Conservation (phyloP, 2,797 vertebrate species). For the Rhinoraja longicauda region DNA sequence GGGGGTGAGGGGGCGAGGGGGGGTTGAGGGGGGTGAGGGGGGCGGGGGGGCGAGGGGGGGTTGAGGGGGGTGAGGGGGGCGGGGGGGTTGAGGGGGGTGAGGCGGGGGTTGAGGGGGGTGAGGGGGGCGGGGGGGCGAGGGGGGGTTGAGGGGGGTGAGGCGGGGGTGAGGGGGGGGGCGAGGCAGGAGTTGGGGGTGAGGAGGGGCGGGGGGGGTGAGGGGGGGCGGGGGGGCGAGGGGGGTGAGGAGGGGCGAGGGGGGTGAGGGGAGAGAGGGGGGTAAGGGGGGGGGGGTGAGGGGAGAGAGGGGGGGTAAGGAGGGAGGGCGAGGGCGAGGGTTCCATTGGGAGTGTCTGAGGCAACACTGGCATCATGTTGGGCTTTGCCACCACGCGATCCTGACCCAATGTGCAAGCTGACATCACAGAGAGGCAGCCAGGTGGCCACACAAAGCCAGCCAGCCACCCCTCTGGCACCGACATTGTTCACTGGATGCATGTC, state of each 20-base stretch:
- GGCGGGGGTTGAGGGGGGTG: too few relatives aligned
- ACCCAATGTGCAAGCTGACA: not conserved
- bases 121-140: too few relatives aligned
- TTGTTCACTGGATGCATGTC: not conserved
- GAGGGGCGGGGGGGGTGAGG: too few relatives aligned
- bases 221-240: not conserved
- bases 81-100: too few relatives aligned
- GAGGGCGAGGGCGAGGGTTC: not conserved
- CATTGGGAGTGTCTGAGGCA: not conserved
- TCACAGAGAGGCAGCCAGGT: not conserved
- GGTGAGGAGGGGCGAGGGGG: not conserved
- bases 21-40: too few relatives aligned
- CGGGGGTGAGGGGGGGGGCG: too few relatives aligned
- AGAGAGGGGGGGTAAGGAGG: too few relatives aligned
- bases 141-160: too few relatives aligned
- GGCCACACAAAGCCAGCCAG: not conserved
- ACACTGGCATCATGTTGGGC: not conserved
- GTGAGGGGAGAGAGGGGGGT: too few relatives aligned
- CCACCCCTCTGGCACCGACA: not conserved
- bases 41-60: too few relatives aligned
- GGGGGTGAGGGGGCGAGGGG: too few relatives aligned
- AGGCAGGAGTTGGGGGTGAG: not conserved
- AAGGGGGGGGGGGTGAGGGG: not conserved
- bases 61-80: too few relatives aligned
- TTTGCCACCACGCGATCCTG: not conserved